Evolutionary conservation across 92 coral and sea anemone genomes (phyloP), one percentile per base, ranked within the genome.

Genomic region (Bergia sp.): DNA sequence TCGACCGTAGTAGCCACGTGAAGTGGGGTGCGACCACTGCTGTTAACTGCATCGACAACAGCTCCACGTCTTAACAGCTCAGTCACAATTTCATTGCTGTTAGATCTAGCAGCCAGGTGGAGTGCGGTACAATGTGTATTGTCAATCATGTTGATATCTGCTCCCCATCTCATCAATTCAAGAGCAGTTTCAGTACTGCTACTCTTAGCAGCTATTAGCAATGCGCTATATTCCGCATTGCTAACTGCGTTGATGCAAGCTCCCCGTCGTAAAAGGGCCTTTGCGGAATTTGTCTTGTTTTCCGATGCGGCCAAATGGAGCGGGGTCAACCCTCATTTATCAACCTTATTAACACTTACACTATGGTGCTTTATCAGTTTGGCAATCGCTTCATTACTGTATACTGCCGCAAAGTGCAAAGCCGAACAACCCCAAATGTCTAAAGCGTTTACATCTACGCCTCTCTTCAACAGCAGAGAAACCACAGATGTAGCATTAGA

Each of bases 11-110:
- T 37, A 6, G 87, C 87, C 18, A 83, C 23, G 29, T 83, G 87
- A 45, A 83, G 87, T 65, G 77, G 78, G 4, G 87, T 83, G 1
- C 78, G 87, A 69, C 78, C 78, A 1, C 58, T 44, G 12, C 9
- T 36, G 73, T 15, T 83, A 3, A 49, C 64, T 3, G 78, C 87
- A 43, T 83, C 43, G 43, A 83, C 61, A 67, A 1, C 53, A 49
- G 87, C 78, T 67, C 87, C 87, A 13, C 87, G 55, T 44, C 77
- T 67, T 69, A 83, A 40, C 77, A 83, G 41, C 42, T 45, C 78
- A 21, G 39, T 69, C 2, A 72, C 49, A 15, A 83, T 83, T 37
- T 83, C 87, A 20, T 18, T 45, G 42, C 47, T 47, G 36, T 83
- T 83, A 42, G 64, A 69, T 29, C 43, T 69, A 10, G 87, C 77